Percentiles rank a stretch among this genome's conserved stretches.
Conservation (phyloP, 2,888 invertebrate species). For the Drosophila cyrtoloma region DNA sequence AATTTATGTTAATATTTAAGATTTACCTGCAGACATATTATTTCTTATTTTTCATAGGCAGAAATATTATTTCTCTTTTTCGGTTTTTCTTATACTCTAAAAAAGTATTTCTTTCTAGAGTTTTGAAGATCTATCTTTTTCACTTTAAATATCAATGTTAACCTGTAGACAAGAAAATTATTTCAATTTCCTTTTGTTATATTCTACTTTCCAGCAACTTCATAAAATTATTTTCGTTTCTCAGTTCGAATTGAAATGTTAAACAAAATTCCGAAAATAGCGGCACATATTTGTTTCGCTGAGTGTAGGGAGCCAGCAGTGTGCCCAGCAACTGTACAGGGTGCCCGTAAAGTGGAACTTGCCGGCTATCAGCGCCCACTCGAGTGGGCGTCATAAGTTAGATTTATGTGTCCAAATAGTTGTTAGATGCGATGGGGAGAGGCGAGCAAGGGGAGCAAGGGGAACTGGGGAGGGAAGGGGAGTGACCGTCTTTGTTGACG, state of each 20-base stretch:
- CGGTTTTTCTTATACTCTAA: too few relatives aligned
- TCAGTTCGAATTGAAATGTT: not conserved
- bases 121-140: too few relatives aligned
- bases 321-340: slow-evolving; percentile 19
- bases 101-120: too few relatives aligned
- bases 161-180: too few relatives aligned
- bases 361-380: slow-evolving; percentile 36
- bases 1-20: too few relatives aligned
- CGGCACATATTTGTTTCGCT: not conserved
- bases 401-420: slow-evolving; percentile 78
- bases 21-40: too few relatives aligned
- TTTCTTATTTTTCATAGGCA: not conserved
- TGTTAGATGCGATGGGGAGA: not conserved
- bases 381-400: slow-evolving; percentile 72
- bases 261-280: not conserved
- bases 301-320: not conserved
- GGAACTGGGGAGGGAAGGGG: not conserved
- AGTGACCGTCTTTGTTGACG: slow-evolving; percentile 25
- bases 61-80: not conserved
- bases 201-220: too few relatives aligned
- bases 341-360: slow-evolving; percentile 6
- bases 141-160: too few relatives aligned
- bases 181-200: too few relatives aligned
- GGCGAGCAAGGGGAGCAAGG: not conserved
- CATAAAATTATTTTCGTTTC: too few relatives aligned